phyloP scores from a whole-genome alignment of 2,797 vertebrate species.

The Staurois parvus region DNA sequence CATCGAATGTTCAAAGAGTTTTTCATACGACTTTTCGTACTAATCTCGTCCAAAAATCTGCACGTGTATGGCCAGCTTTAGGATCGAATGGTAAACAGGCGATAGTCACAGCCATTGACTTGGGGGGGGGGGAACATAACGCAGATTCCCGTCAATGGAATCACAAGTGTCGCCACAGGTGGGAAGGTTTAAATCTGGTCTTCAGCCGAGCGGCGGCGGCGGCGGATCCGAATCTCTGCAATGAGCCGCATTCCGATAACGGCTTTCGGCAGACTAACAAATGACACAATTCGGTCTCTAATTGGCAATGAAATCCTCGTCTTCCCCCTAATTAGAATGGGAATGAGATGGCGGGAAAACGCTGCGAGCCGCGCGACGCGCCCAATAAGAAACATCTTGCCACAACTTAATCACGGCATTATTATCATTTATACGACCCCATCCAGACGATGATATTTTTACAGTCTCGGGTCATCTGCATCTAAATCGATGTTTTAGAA shows the following conservation, averaged over 20 bases:
- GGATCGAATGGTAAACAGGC: no score
- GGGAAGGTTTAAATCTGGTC: constrained; percentile 13
- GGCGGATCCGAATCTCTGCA: constrained; percentile 7
- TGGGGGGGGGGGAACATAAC: not conserved
- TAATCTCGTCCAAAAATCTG: no score
- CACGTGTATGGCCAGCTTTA: no score
- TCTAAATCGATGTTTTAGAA: constrained; percentile 62
- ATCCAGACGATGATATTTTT: constrained; percentile 32
- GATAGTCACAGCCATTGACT: not conserved
- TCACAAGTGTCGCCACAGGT: constrained; percentile 42
- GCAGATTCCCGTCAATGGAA: not conserved
- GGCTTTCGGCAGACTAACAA: constrained; percentile 41
- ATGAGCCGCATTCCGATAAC: constrained; percentile 27
- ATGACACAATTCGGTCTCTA: constrained; percentile 51
- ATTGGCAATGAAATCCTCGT: constrained; percentile 60
- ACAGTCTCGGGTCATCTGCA: constrained; percentile 63
- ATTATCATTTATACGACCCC: constrained; percentile 46
- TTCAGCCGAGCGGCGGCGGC: not conserved
- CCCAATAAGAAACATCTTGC: constrained; percentile 39
- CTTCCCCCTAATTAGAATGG: constrained; percentile 59
- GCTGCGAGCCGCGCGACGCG: constrained; percentile 29
- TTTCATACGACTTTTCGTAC: no score
- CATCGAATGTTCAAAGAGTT: no score
- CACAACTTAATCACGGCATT: constrained; percentile 51
- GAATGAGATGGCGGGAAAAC: constrained; percentile 43